These are phyloP conservation scores for Momotus momota DNA, from an alignment of 2,797 vertebrate genomes.

Conservation along the genomic window DNA sequence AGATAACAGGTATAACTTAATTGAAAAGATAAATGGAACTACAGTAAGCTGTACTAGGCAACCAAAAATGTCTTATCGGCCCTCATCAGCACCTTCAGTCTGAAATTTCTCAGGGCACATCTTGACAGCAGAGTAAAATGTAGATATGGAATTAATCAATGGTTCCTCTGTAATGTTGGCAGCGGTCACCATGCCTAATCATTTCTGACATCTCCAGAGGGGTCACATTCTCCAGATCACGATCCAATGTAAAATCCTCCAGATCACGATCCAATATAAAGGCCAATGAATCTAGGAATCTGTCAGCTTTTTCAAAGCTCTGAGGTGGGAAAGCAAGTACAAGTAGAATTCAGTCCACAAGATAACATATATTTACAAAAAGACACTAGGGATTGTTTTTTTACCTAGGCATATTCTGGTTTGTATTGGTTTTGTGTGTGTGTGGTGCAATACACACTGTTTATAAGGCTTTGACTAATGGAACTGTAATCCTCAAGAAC, in stretches of 20 bases:
- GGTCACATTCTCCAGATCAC: neutral
- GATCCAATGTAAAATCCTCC: neutral
- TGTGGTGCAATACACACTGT: neutral
- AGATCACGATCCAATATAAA: neutral
- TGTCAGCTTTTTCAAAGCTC: neutral
- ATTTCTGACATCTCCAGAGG: neutral
- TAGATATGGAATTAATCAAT: neutral
- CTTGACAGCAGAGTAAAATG: slow-evolving; percentile 12
- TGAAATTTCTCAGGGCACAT: slow-evolving; percentile 23
- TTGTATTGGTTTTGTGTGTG: neutral
- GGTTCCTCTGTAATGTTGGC: neutral
- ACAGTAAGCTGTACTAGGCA: neutral
- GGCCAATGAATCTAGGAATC: neutral
- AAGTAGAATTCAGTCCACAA: neutral
- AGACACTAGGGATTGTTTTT: neutral
- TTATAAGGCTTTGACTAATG: neutral
- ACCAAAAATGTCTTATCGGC: neutral
- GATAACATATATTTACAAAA: neutral
- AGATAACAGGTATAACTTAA: slow-evolving; percentile 35
- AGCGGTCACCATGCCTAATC: neutral
- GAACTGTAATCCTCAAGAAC: neutral
- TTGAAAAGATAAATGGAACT: slow-evolving; percentile 24
- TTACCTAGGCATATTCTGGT: neutral
- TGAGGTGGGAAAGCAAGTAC: neutral
- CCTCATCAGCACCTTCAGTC: neutral